phyloP scores from a whole-genome alignment of 2,797 vertebrate species.

The Poliocrania exsul region DNA sequence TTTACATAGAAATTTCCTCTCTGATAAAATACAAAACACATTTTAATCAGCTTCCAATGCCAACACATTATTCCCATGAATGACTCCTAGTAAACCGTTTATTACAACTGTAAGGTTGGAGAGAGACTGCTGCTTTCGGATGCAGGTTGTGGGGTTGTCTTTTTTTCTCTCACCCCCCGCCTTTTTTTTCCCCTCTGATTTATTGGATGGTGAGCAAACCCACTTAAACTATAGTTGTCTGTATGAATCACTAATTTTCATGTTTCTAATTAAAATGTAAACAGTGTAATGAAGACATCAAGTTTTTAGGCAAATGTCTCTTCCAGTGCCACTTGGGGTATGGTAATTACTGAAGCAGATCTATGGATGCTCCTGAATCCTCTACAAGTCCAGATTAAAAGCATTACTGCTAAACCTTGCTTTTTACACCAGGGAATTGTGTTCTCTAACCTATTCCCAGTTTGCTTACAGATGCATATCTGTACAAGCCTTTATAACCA shows the following conservation, averaged over 20 bases:
- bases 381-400: slow-evolving; percentile 96
- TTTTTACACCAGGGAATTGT: slow-evolving; percentile 90
- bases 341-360: slow-evolving; percentile 97
- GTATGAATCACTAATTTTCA: slow-evolving; percentile 88
- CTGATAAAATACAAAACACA: slow-evolving; percentile 71
- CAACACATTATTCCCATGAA: slow-evolving; percentile 73
- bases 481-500: slow-evolving; percentile 72
- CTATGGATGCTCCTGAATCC: slow-evolving; percentile 93
- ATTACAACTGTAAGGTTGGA: slow-evolving; percentile 55
- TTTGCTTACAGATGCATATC: slow-evolving; percentile 78
- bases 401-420: slow-evolving; percentile 94
- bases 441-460: slow-evolving; percentile 89
- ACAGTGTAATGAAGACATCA: slow-evolving; percentile 98
- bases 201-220: slow-evolving; percentile 78
- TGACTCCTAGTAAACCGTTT: slow-evolving; percentile 75
- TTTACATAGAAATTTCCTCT: slow-evolving; percentile 71
- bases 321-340: slow-evolving; percentile 92
- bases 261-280: slow-evolving; percentile 99
- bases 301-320: slow-evolving; percentile 94
- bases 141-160: neutral
- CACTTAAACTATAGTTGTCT: slow-evolving; percentile 81
- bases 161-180: neutral
- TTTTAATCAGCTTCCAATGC: slow-evolving; percentile 73
- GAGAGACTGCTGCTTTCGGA: neutral
- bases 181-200: slow-evolving; percentile 58